phyloP scores from a whole-genome alignment of 2,888 invertebrate genomes.

The Oxytorus armatus region DNA sequence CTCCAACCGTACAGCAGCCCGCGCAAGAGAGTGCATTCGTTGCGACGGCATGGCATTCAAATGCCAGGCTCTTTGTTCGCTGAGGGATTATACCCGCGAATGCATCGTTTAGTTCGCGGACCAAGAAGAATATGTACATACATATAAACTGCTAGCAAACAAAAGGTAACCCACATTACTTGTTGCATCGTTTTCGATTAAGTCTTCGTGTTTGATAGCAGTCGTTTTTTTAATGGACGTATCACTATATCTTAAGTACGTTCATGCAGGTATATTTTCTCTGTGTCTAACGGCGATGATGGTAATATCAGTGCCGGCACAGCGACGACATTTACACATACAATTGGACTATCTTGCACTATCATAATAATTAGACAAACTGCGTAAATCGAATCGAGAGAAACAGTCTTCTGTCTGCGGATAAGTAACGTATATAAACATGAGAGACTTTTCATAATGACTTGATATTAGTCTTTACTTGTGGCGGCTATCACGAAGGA shows the following conservation, averaged over 20 bases:
- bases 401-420: conserved; percentile 29
- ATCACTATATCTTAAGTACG: not conserved
- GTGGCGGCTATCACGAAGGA: conserved; percentile 9
- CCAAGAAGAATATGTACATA: conserved; percentile 31
- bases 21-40: conserved; percentile 46
- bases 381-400: conserved; percentile 36
- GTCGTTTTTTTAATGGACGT: too few relatives aligned
- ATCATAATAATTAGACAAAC: conserved; percentile 66
- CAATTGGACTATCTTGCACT: conserved; percentile 12
- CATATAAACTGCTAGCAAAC: not conserved
- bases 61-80: conserved; percentile 79
- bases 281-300: conserved; percentile 13
- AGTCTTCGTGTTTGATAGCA: too few relatives aligned
- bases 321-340: conserved; percentile 11
- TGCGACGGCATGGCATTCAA: conserved; percentile 77
- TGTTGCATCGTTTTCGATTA: too few relatives aligned
- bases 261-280: conserved; percentile 16
- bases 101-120: conserved; percentile 49
- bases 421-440: conserved; percentile 7
- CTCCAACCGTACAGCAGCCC: conserved; percentile 45
- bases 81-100: conserved; percentile 67
- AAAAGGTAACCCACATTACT: not conserved
- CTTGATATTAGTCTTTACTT: conserved; percentile 29
- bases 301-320: conserved; percentile 4
- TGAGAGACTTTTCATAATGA: conserved; percentile 15